Conservation (phyloP, 2,888 invertebrate species). For the Diadegma fenestrale region DNA sequence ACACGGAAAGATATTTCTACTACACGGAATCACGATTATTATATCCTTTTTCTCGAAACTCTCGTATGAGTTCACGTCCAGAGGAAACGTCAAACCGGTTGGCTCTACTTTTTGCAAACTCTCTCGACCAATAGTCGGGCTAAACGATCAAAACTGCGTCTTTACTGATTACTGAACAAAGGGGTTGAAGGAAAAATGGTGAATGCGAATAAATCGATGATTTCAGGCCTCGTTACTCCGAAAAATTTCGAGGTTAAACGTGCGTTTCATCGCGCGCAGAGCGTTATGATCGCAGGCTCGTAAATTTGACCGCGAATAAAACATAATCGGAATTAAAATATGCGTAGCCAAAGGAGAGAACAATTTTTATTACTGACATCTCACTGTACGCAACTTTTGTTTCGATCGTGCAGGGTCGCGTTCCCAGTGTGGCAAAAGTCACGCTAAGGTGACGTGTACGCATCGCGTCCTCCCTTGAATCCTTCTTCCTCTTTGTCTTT, state of each 20-base stretch:
- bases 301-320: neutral
- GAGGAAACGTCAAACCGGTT: conserved; percentile 12
- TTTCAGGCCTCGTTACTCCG: conserved; percentile 53
- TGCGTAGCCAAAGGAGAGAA: conserved; percentile 18
- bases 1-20: neutral
- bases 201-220: neutral
- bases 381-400: neutral
- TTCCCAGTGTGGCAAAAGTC: neutral
- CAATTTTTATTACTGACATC: conserved; percentile 21
- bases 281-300: conserved; percentile 8
- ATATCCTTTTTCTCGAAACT: conserved; percentile 22
- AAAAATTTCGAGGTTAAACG: conserved; percentile 28
- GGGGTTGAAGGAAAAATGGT: neutral
- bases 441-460: neutral
- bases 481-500: conserved; percentile 17
- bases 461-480: neutral
- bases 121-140: conserved; percentile 18
- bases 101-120: conserved; percentile 31
- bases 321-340: conserved; percentile 3
- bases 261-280: conserved; percentile 5
- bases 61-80: neutral
- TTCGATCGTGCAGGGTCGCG: neutral
- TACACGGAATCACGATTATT: neutral
- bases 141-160: conserved; percentile 27
- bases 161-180: conserved; percentile 19